A percentile compares a stretch with the other conserved stretches of the same genome.
These are phyloP conservation scores for Pampus argenteus DNA, from an alignment of 2,797 vertebrate genomes.

Conservation along the genomic window DNA sequence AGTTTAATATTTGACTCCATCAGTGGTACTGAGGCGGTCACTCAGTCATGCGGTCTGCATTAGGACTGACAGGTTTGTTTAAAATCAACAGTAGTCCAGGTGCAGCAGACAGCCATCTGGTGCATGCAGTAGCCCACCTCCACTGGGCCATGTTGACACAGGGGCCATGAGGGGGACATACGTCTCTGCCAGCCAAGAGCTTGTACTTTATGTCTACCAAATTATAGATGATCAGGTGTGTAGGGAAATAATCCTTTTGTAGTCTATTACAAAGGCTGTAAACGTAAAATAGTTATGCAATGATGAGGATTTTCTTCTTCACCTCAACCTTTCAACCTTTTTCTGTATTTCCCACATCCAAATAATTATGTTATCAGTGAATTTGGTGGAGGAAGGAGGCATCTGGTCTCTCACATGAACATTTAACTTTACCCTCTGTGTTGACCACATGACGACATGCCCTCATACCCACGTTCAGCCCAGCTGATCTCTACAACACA, in stretches of 20 bases:
- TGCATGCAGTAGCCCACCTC: constrained; percentile 56
- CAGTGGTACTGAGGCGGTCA: constrained; percentile 30
- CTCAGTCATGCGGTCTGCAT: constrained; percentile 56
- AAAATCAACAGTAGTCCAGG: constrained; percentile 74
- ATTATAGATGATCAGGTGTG: background rate
- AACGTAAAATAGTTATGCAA: background rate
- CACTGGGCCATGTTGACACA: constrained; percentile 60
- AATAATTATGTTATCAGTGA: background rate
- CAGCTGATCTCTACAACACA: constrained; percentile 31
- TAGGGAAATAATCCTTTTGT: background rate
- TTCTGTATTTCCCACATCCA: constrained; percentile 2
- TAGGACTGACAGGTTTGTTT: constrained; percentile 73
- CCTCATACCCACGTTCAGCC: constrained; percentile 3
- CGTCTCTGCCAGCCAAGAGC: constrained; percentile 31
- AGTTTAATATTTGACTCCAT: constrained; percentile 79
- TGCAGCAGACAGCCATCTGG: constrained; percentile 67
- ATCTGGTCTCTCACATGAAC: constrained; percentile 31
- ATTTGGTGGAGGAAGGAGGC: background rate
- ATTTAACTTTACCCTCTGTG: background rate
- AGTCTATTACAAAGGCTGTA: background rate
- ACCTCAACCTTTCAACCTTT: background rate
- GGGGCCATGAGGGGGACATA: constrained; percentile 32
- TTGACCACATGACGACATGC: constrained; percentile 28
- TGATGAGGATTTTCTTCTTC: background rate
- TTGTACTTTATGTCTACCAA: constrained; percentile 12